These are phyloP conservation scores for Ptychadena robeensis DNA, from an alignment of 2,797 vertebrate species.

Conservation along the genomic window DNA sequence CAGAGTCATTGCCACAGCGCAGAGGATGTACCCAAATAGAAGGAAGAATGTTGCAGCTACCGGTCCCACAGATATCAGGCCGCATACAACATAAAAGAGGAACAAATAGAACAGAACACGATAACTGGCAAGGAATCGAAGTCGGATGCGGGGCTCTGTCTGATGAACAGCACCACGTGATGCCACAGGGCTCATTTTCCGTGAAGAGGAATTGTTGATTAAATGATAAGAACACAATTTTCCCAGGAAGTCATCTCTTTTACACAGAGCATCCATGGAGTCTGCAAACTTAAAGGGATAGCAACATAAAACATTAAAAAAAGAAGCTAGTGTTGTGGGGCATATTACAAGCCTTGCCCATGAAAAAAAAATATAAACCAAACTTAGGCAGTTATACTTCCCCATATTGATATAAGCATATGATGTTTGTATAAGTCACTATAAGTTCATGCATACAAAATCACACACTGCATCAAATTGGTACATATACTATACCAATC, in stretches of 20 bases:
- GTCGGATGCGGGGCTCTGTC: conserved; percentile 79
- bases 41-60: conserved; percentile 78
- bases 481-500: too few species aligned
- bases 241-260: conserved; percentile 85
- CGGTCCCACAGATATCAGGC: conserved; percentile 78
- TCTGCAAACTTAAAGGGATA: conserved; percentile 79
- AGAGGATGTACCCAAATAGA: conserved; percentile 74
- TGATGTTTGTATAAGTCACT: too few species aligned
- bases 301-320: neutral
- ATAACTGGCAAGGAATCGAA: conserved; percentile 90
- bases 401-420: too few species aligned
- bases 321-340: neutral
- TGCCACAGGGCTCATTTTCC: conserved; percentile 70
- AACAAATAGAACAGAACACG: conserved; percentile 79
- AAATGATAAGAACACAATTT: conserved; percentile 85
- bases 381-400: too few species aligned
- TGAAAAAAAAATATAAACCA: too few species aligned
- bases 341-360: too few species aligned
- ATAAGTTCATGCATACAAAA: too few species aligned
- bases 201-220: conserved; percentile 54
- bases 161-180: conserved; percentile 48
- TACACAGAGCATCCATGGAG: conserved; percentile 83
- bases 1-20: conserved; percentile 79
- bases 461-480: too few species aligned
- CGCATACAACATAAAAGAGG: conserved; percentile 77